phyloP scores from a whole-genome alignment of 2,113 vertebrate species.

The Pseudorasbora parva region DNA sequence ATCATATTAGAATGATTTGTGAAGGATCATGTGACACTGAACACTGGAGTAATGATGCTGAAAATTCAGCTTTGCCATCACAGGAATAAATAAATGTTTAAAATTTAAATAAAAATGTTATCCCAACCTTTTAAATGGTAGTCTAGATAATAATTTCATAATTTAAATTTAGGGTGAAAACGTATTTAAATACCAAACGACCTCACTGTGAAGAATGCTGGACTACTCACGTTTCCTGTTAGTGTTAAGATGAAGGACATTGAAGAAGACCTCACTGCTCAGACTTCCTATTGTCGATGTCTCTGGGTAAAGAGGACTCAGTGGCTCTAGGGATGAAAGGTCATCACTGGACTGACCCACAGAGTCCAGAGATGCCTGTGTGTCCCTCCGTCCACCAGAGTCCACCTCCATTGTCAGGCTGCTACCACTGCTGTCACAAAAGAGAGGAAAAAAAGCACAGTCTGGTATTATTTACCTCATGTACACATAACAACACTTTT shows the following conservation, averaged over 20 bases:
- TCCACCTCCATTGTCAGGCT: slow-evolving; percentile 59
- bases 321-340: slow-evolving; percentile 68
- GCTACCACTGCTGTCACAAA: slow-evolving; percentile 56
- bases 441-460: background rate
- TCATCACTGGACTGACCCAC: slow-evolving; percentile 72
- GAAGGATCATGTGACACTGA: background rate
- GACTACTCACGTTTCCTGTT: slow-evolving; percentile 66
- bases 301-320: slow-evolving; percentile 68
- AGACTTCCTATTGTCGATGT: slow-evolving; percentile 61
- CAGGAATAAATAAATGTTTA: background rate
- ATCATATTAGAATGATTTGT: background rate
- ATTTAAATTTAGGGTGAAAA: too few relatives aligned
- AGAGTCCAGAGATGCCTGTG: slow-evolving; percentile 70
- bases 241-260: slow-evolving; percentile 72
- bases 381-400: slow-evolving; percentile 66
- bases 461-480: background rate
- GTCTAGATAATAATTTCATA: background rate
- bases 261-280: slow-evolving; percentile 76
- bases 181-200: background rate
- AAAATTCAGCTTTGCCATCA: background rate
- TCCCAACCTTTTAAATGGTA: background rate
- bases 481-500: background rate
- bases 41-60: background rate
- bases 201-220: background rate
- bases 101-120: too few relatives aligned